Evolutionary conservation across 2,797 vertebrate genomes (phyloP).

Genomic region (Telmatherina bonti): DNA sequence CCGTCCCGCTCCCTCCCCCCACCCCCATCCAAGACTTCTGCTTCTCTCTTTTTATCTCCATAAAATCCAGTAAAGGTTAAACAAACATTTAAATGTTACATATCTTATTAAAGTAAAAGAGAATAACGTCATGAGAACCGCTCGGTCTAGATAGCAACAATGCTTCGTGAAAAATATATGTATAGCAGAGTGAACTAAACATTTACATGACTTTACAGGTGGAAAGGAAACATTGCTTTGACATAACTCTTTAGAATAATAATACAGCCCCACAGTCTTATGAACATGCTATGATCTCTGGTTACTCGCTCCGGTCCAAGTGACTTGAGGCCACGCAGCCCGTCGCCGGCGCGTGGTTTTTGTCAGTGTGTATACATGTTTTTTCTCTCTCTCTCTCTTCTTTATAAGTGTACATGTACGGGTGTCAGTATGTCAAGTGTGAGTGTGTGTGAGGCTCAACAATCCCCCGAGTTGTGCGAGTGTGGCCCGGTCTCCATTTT

Average conservation of each 20-base stretch:
- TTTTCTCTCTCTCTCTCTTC: background rate
- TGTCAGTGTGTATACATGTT: slow-evolving; percentile 57
- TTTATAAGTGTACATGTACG: slow-evolving; percentile 17
- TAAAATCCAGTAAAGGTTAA: slow-evolving; percentile 80
- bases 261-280: slow-evolving; percentile 77
- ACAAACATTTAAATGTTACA: slow-evolving; percentile 83
- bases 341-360: slow-evolving; percentile 58
- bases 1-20: background rate
- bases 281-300: slow-evolving; percentile 70
- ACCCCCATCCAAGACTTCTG: background rate
- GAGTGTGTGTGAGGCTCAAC: slow-evolving; percentile 57
- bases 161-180: slow-evolving; percentile 80
- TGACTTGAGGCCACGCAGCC: slow-evolving; percentile 41
- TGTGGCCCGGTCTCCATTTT: slow-evolving; percentile 92
- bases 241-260: slow-evolving; percentile 74
- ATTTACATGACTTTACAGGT: slow-evolving; percentile 82
- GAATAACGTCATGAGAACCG: slow-evolving; percentile 74
- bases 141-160: slow-evolving; percentile 72
- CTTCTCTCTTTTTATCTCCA: slow-evolving; percentile 54
- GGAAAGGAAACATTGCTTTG: slow-evolving; percentile 72
- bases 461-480: slow-evolving; percentile 79
- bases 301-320: slow-evolving; percentile 65
- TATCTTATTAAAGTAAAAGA: slow-evolving; percentile 77
- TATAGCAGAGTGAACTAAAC: slow-evolving; percentile 81
- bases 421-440: slow-evolving; percentile 32